Evolutionary conservation across 2,113 vertebrate genomes (phyloP).

Genomic region (Pollimyrus isidori): DNA sequence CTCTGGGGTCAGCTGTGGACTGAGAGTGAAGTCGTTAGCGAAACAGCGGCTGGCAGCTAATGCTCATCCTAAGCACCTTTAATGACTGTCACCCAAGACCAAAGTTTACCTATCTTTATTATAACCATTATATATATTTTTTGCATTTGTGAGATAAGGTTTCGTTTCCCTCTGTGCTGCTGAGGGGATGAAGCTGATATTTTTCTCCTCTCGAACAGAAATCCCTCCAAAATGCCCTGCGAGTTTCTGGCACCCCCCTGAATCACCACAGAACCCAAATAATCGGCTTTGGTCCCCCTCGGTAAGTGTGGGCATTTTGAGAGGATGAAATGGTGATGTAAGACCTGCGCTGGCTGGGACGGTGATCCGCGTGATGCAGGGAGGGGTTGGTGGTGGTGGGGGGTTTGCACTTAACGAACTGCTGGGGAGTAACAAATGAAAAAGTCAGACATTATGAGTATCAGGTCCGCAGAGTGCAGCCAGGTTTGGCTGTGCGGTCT

Average conservation of each 20-base stretch:
- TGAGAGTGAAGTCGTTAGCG: slow-evolving; percentile 50
- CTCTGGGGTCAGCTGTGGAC: slow-evolving; percentile 48
- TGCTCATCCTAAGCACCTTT: slow-evolving; percentile 52
- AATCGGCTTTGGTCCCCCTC: slow-evolving; percentile 29
- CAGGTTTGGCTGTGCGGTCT: background rate
- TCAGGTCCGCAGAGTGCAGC: background rate
- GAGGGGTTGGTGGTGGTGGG: background rate
- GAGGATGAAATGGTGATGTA: background rate
- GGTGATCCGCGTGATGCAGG: background rate
- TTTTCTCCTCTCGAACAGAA: slow-evolving; percentile 16
- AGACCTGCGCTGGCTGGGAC: background rate
- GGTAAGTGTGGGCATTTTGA: background rate
- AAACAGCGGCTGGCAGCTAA: slow-evolving; percentile 56
- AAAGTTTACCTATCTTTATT: slow-evolving; percentile 26
- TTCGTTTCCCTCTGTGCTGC: slow-evolving; percentile 32
- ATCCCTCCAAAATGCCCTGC: slow-evolving; percentile 29
- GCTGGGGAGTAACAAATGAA: background rate
- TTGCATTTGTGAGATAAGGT: slow-evolving; percentile 28
- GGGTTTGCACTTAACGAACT: background rate
- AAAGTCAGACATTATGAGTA: background rate
- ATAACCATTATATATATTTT: slow-evolving; percentile 19
- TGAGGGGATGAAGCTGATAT: slow-evolving; percentile 25
- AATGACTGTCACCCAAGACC: slow-evolving; percentile 47
- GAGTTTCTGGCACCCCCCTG: slow-evolving; percentile 22
- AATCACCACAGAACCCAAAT: slow-evolving; percentile 34